A percentile compares a stretch with the other conserved stretches of the same genome.
phyloP scores from a whole-genome alignment of 2,888 invertebrate species.

The Pediacus dermestoides region DNA sequence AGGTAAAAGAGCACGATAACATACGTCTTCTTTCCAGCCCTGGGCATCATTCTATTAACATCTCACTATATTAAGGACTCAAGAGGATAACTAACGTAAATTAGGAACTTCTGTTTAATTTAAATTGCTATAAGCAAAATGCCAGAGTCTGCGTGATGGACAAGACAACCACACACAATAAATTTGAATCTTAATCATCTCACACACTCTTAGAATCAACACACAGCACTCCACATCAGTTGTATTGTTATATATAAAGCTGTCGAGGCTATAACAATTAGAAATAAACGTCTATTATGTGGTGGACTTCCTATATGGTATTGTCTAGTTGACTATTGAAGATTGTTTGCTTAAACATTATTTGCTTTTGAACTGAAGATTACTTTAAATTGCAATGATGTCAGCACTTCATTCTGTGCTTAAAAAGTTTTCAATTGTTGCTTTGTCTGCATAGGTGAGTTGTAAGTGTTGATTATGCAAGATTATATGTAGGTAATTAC shows the following conservation, averaged over 20 bases:
- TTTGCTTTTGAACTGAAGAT: slow-evolving; percentile 1
- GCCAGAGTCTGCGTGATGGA: slow-evolving; percentile 3
- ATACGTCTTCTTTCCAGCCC: slow-evolving; percentile 4
- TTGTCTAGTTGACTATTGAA: slow-evolving; percentile 6
- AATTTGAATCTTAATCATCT: too few relatives aligned
- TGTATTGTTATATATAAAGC: too few relatives aligned
- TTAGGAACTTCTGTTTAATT: slow-evolving; percentile 15
- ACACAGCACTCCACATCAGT: too few relatives aligned
- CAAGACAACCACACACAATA: too few relatives aligned
- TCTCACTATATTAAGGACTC: slow-evolving; percentile 1
- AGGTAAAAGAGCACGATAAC: slow-evolving; percentile 17
- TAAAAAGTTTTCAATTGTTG: slow-evolving; percentile 5
- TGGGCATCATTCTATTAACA: slow-evolving; percentile 7
- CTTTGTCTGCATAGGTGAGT: slow-evolving; percentile 2
- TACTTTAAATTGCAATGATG: slow-evolving; percentile 9
- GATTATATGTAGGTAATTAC: too few relatives aligned
- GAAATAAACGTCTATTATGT: slow-evolving; percentile 5
- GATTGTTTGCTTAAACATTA: not conserved
- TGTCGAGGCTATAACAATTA: slow-evolving; percentile 5
- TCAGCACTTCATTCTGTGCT: slow-evolving; percentile 3
- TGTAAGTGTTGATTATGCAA: too few relatives aligned
- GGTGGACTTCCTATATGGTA: slow-evolving; percentile 2
- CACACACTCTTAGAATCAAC: too few relatives aligned
- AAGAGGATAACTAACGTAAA: slow-evolving; percentile 10
- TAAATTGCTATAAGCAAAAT: slow-evolving; percentile 10